Percentiles rank a stretch among this genome's conserved stretches.
Conservation (phyloP, 2,113 vertebrate species). For the Zeus faber region DNA sequence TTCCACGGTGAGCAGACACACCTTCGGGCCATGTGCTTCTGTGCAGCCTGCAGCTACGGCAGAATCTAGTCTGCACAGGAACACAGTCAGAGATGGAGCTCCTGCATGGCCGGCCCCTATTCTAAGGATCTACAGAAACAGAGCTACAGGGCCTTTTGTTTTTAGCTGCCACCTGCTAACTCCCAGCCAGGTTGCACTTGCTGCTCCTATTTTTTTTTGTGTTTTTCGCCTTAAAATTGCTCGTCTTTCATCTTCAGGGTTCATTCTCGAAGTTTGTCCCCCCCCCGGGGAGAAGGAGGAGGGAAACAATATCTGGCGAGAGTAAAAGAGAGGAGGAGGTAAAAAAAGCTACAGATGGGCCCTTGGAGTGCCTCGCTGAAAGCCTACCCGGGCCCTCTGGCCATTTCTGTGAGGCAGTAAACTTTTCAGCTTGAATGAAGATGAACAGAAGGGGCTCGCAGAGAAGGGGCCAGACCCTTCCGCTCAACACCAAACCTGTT, state of each 20-base stretch:
- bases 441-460: constrained; percentile 58
- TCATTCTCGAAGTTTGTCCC: constrained; percentile 42
- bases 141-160: constrained; percentile 55
- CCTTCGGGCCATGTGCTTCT: constrained; percentile 45
- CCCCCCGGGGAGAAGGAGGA: too few species aligned
- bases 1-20: constrained; percentile 52
- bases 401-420: constrained; percentile 23
- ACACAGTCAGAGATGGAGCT: constrained; percentile 48
- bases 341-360: constrained; percentile 43
- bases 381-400: constrained; percentile 26
- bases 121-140: constrained; percentile 37
- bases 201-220: constrained; percentile 23
- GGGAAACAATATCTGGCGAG: too few species aligned
- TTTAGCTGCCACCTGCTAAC: constrained; percentile 46
- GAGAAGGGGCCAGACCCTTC: constrained; percentile 35
- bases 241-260: constrained; percentile 20
- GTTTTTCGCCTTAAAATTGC: neutral
- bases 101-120: constrained; percentile 43
- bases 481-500: constrained; percentile 45
- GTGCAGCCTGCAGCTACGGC: constrained; percentile 44
- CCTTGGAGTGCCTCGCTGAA: constrained; percentile 38
- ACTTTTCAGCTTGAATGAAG: constrained; percentile 37
- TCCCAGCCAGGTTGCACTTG: constrained; percentile 46
- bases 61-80: constrained; percentile 51
- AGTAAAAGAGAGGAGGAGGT: constrained; percentile 33